phyloP scores from a whole-genome alignment of 2,888 invertebrate species.

The Calameuta idolon region DNA sequence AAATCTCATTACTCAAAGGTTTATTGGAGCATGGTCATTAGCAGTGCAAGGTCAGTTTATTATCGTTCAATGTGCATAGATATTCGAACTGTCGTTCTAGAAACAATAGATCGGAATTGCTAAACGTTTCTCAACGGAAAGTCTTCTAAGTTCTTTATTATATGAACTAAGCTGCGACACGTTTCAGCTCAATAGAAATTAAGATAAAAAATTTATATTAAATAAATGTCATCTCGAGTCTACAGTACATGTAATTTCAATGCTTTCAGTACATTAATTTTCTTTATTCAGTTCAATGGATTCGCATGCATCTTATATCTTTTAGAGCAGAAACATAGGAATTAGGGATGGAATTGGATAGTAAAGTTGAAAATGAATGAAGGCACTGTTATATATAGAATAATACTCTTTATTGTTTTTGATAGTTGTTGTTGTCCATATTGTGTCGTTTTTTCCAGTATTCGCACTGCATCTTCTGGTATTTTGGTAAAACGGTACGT shows the following conservation, averaged over 20 bases:
- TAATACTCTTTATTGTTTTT: conserved; percentile 68
- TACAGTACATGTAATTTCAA: too few relatives aligned
- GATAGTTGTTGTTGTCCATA: conserved; percentile 63
- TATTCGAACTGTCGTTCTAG: too few relatives aligned
- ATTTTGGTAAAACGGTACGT: conserved; percentile 56
- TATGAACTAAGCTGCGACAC: too few relatives aligned
- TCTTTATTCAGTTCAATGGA: background rate
- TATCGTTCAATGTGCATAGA: too few relatives aligned
- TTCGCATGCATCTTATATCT: too few relatives aligned
- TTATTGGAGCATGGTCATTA: too few relatives aligned
- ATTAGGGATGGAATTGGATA: conserved; percentile 20
- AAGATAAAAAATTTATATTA: background rate
- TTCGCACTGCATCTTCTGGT: conserved; percentile 41
- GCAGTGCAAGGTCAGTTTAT: too few relatives aligned
- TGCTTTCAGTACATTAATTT: background rate
- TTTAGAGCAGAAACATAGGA: conserved; percentile 1
- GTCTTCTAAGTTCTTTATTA: too few relatives aligned
- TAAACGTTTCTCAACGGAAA: too few relatives aligned
- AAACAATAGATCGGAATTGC: too few relatives aligned
- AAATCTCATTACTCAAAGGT: too few relatives aligned
- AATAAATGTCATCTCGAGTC: background rate
- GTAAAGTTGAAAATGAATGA: conserved; percentile 27
- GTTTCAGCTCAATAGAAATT: too few relatives aligned
- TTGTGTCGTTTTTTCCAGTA: conserved; percentile 34
- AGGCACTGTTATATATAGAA: conserved; percentile 63